Evolutionary conservation across 2,113 vertebrate species (phyloP), one percentile per base, ranked within the genome.

Genomic region (Gila orcuttii): DNA sequence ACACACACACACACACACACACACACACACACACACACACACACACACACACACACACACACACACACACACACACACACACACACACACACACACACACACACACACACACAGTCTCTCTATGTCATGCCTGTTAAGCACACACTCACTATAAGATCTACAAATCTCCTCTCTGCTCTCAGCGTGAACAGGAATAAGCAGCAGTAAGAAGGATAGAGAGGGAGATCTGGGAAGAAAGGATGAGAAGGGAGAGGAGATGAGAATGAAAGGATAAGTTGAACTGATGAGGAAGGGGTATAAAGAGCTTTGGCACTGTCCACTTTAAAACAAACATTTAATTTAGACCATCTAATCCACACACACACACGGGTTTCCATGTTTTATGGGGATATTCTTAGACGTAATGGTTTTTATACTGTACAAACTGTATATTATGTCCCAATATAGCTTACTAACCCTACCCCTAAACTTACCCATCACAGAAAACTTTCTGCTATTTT

Each of bases 321-420:
- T 92, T 91, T 91, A 93, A 95, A 94, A 94, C 93, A 95, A 94
- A 94, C 93, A 93, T 90, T 90, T 86, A 90, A 94, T 95, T 94
- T 91, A 93, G 90, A 83, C 36, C 57, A 89, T 89, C 90, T 89
- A 88, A 88, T 90, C 88, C 60, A 86, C 80, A 50, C 47, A 15
- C 45, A 47, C 45, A 12, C 52, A 21, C 28, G 13, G 3, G 15
- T 17, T 52, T 6, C 4, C 50, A 52, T 52, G 50, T 52, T 52
- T 52, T 52, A 52, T 52, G 15, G 50, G 50, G 15, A 52, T 17
- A 52, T 52, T 52, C 50, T 15, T 52, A 52, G 50, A 52, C 0
- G 4, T 52, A 17, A 52, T 52, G 50, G 50, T 52, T 52, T 52
- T 52, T 5, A 52, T 4, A 52, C 50, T 52, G 50, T 17, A 6